Conservation (phyloP, 2,113 vertebrate genomes). For the Aptenodytes forsteri region DNA sequence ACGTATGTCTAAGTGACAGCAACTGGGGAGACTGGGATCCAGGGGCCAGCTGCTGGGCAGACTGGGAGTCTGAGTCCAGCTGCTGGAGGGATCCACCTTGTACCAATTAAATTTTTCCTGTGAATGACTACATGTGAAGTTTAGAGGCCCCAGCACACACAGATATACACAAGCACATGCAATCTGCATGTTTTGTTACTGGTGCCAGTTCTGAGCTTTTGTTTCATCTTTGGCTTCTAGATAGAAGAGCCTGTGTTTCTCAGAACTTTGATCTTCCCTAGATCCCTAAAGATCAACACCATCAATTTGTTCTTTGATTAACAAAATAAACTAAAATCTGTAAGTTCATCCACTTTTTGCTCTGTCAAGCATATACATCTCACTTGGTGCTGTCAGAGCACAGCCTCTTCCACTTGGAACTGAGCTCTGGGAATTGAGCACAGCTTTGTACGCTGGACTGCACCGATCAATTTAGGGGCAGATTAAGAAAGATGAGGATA, state of each 20-base stretch:
- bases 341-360: not conserved
- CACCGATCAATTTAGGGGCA: not conserved
- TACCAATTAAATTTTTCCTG: not conserved
- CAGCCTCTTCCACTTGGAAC: not conserved
- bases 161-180: rapidly evolving
- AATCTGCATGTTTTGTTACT: not conserved
- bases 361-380: not conserved
- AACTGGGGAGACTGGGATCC: not conserved
- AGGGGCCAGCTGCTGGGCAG: rapidly evolving
- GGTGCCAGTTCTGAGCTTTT: not conserved
- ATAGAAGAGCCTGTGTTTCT: not conserved
- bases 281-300: not conserved
- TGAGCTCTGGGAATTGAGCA: not conserved
- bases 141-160: not conserved
- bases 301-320: not conserved
- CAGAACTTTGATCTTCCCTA: not conserved
- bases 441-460: not conserved
- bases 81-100: not conserved
- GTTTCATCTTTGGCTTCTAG: not conserved
- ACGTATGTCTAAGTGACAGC: not conserved
- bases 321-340: not conserved
- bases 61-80: not conserved
- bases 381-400: not conserved
- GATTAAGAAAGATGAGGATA: not conserved
- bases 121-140: not conserved